These are phyloP conservation scores for Patella ulyssiponensis DNA, from an alignment of 2,888 invertebrate genomes.

Conservation along the genomic window DNA sequence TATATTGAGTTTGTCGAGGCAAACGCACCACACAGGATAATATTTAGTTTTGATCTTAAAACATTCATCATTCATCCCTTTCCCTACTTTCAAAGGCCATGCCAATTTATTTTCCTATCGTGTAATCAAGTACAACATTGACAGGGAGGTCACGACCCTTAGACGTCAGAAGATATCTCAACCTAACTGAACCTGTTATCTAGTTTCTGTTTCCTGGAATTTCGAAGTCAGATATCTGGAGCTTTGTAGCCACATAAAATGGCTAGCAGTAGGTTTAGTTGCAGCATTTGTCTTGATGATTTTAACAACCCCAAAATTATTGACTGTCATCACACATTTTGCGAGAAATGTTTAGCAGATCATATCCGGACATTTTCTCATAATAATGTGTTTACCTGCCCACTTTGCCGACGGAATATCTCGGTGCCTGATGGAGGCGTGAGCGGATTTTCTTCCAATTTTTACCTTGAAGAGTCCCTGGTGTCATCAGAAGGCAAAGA, in stretches of 20 bases:
- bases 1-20: no score
- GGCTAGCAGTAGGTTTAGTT: background rate
- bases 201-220: no score
- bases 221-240: background rate
- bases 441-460: background rate
- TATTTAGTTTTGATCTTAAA: no score
- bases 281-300: conserved; percentile 1
- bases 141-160: no score
- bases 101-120: no score
- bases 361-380: background rate
- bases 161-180: no score
- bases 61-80: no score
- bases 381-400: background rate
- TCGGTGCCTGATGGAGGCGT: background rate
- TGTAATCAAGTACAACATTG: no score
- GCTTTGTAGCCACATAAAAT: background rate
- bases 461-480: background rate
- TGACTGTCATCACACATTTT: conserved; percentile 4
- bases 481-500: background rate
- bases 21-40: no score
- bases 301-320: background rate
- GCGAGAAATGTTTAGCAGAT: conserved; percentile 7
- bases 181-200: no score
- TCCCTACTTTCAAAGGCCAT: no score
- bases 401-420: background rate